Base-by-base conservation (phyloP, 2,888 invertebrate species). In the Copidosoma aretas region DNA sequence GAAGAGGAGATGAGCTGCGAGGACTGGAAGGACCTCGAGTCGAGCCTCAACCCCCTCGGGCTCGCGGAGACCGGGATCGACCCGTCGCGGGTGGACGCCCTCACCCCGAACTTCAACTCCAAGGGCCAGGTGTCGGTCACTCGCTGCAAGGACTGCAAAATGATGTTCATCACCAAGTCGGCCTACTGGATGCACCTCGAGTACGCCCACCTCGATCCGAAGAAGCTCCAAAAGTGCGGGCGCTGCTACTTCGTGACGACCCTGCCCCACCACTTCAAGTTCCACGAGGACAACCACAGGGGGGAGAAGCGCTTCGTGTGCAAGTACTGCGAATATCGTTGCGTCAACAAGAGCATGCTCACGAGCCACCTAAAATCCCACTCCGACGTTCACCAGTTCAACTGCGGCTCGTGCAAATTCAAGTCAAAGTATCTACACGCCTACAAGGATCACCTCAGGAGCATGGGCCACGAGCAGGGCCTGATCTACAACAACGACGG, bases 321-420 rank as follows among this genome's bases (percentile, higher is more conserved):
- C 84, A 88, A 89, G 72, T 91, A 94, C 80, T 98, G 98, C 82
- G 87, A 89, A 21, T 96, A 96, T 79, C 89, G 91, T 0, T 98
- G 97, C 81, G 97, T 97, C n/a, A 98, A 97, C 86, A 97, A 97
- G 83, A 98, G 98, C 0, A 99, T 99, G 99, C 87, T 99, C 65
- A 98, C 97, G 84, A 97, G 97, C 0, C 99, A 99, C 82, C 89
- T 97, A 80, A 99, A 99, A 82, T 96, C 95, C 0, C 99, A 99
- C 84, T 93, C 93, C 0, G 92, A 91, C 74, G 87, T 97, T 0
- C 97, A 97, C 80, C 96, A 95, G 80, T 98, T 95, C 83, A 89
- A 94, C 49, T 99, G 99, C 82, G 87, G 91, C 0, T 93, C 97
- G 81, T 99, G 99, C 83, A 91, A 91, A 66, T 99, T 98, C 82